Base-by-base conservation (phyloP, 2,113 vertebrate species). In the Pycnonotus jocosus region DNA sequence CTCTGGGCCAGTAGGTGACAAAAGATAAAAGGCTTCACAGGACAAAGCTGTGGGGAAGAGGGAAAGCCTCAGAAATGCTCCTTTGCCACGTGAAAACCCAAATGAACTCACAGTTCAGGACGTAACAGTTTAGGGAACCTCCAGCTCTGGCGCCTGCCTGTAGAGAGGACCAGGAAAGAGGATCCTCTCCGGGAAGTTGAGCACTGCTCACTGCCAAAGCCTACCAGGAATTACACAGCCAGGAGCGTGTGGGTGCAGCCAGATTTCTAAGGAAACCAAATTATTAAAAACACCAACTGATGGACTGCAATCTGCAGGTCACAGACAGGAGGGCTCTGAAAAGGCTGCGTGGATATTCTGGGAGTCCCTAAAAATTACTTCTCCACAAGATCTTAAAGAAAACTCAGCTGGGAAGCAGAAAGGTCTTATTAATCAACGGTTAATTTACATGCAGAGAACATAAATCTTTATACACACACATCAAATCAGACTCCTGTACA, bases 381-480 rank as follows among this genome's bases (percentile, higher is more conserved):
- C n/a, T 24, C 57, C 35, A 11, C 16, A 72, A 86, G 44, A 18
- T 50, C 44, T 71, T 33, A 1, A 60, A 38, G 23, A 50, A 64
- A 80, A 51, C 12, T 62, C 70, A 66, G 42, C 17, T 81, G 13
- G 14, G 25, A 15, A 15, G 42, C 22, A 86, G 18, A 21, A 72
- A 70, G 22, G 16, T 70, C 38, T 69, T 60, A 45, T 10, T 38
- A 58, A 79, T 11, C 14, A 65, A 8, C 21, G 44, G 14, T 62
- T 76, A 31, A 42, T n/a, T 78, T 62, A 33, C 14, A 71, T 15
- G 35, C 64, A 54, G 74, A 91, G 25, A 73, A 78, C 38, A 54
- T 1, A 64, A 1, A 10, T 0, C 0, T 23, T 62, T 54, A 61
- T 4, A 48, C 11, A 73, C 8, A 68, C 5, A 64, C 6, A 48